Evolutionary conservation across 2,113 vertebrate species (phyloP).

Genomic region (Megaceryle torquata): DNA sequence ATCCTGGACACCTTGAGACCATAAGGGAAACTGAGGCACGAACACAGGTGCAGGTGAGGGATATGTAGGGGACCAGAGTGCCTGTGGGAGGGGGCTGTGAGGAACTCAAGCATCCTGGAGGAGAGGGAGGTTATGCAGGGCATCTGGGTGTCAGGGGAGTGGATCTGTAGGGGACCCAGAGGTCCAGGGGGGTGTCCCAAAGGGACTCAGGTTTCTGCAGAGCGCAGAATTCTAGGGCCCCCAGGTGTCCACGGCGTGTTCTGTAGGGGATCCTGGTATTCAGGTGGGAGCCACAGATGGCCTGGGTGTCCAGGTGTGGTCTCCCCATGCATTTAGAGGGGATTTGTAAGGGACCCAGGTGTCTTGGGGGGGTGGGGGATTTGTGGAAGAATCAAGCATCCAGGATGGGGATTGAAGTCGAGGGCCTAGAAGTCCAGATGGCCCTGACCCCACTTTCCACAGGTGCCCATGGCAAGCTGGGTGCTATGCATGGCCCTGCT

Average conservation of each 20-base stretch:
- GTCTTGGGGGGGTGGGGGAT: background rate
- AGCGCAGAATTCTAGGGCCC: background rate
- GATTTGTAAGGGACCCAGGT: background rate
- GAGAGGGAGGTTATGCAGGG: background rate
- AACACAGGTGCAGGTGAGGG: background rate
- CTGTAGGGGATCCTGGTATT: background rate
- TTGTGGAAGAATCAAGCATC: background rate
- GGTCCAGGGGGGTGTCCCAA: background rate
- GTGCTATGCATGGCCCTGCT: background rate
- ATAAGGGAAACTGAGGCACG: background rate
- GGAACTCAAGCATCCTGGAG: background rate
- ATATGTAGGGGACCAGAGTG: background rate
- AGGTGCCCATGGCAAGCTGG: slow-evolving; percentile 27
- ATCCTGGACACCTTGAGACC: background rate
- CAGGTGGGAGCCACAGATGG: background rate
- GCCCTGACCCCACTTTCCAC: background rate
- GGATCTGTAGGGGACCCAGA: background rate
- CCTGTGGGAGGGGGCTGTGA: background rate
- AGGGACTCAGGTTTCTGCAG: no score
- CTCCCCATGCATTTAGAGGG: no score
- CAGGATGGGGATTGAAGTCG: accelerated
- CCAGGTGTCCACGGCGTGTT: background rate
- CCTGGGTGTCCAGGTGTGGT: background rate
- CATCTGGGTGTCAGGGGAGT: background rate
- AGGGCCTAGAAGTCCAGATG: background rate